Evolutionary conservation across 2,888 invertebrate species (phyloP).

Genomic region (Euproctis similis): DNA sequence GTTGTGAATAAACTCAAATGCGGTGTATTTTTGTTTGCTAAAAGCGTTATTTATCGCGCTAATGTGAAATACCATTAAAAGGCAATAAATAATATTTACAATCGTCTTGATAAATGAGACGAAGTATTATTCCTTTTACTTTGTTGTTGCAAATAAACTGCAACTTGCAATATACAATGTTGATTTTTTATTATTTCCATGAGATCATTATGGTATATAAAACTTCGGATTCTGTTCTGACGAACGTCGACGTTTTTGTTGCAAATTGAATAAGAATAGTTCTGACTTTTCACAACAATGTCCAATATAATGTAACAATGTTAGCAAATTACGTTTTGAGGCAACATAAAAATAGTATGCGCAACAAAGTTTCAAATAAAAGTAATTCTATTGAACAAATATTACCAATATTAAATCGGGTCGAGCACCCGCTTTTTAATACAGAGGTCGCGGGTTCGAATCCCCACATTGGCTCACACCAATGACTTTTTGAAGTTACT

Average conservation of each 20-base stretch:
- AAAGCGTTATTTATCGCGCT: constrained; percentile 34
- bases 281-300: constrained; percentile 6
- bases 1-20: constrained; percentile 55
- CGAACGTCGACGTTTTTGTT: constrained; percentile 14
- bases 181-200: constrained; percentile 19
- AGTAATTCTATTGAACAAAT: too few relatives aligned
- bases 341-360: not conserved
- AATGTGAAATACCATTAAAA: constrained; percentile 70
- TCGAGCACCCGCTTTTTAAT: too few relatives aligned
- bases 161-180: constrained; percentile 28
- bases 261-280: constrained; percentile 9
- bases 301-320: constrained; percentile 2
- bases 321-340: not conserved
- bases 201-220: constrained; percentile 22
- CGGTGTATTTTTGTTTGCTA: constrained; percentile 54
- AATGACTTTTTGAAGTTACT: too few relatives aligned
- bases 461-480: too few relatives aligned
- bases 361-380: too few relatives aligned
- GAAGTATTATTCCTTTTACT: constrained; percentile 26
- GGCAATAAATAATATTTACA: constrained; percentile 67
- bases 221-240: constrained; percentile 20
- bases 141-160: constrained; percentile 32
- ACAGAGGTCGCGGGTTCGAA: too few relatives aligned
- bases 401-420: too few relatives aligned
- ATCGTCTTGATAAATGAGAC: constrained; percentile 58